Conservation (phyloP, 2,113 vertebrate genomes). For the Cinclus mexicanus region DNA sequence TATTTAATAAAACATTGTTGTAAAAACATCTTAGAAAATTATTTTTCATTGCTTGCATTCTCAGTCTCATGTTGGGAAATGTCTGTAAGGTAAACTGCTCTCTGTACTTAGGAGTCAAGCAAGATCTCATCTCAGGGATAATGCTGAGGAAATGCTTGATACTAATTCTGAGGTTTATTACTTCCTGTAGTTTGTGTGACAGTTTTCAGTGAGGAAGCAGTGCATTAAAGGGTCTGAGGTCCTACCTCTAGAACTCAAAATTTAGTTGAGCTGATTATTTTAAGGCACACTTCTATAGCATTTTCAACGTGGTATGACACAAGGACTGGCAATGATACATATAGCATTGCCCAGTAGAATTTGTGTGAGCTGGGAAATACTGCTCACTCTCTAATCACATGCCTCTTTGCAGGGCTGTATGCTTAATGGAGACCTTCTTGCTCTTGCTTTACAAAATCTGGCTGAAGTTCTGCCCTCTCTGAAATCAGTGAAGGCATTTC, state of each 20-base stretch:
- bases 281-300: not conserved
- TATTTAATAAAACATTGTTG: constrained; percentile 64
- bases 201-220: not conserved
- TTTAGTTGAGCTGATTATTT: not conserved
- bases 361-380: not conserved
- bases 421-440: not conserved
- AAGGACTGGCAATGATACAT: not conserved
- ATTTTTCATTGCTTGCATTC: not conserved
- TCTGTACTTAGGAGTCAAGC: not conserved
- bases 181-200: not conserved
- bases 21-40: constrained; percentile 37
- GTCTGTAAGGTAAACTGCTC: not conserved
- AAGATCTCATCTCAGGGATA: not conserved
- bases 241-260: not conserved
- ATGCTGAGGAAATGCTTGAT: not conserved
- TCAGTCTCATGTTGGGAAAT: not conserved
- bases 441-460: not conserved
- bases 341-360: not conserved
- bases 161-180: not conserved
- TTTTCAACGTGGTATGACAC: not conserved
- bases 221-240: not conserved
- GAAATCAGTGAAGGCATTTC: not conserved
- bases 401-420: not conserved
- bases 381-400: not conserved
- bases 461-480: not conserved